phyloP scores from a whole-genome alignment of 2,888 invertebrate genomes.

The Leptopterna dolabrata region DNA sequence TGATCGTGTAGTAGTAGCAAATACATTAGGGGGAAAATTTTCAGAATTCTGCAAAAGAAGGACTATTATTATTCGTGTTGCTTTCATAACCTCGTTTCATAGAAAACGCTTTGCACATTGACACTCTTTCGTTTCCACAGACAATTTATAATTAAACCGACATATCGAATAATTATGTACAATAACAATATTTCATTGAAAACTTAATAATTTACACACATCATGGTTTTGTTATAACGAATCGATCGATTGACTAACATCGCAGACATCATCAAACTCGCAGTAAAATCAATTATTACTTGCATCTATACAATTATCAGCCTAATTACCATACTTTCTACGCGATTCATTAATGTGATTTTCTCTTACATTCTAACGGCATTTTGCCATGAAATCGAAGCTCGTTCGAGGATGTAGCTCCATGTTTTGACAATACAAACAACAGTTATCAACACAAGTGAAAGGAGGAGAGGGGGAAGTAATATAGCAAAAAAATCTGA shows the following conservation, averaged over 20 bases:
- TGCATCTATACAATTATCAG: not conserved
- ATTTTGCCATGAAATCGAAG: not conserved
- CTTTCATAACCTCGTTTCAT: not conserved
- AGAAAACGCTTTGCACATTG: not conserved
- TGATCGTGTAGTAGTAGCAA: no score
- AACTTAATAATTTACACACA: not conserved
- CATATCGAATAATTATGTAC: not conserved
- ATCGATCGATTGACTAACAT: not conserved
- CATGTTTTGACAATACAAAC: not conserved
- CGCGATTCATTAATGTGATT: not conserved
- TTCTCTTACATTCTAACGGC: not conserved
- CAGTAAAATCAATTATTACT: not conserved
- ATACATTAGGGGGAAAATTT: no score
- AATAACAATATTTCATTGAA: not conserved
- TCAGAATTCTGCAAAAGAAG: not conserved
- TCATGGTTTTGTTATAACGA: not conserved
- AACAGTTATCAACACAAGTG: not conserved
- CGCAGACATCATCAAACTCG: not conserved
- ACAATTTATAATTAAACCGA: not conserved
- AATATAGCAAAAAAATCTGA: no score
- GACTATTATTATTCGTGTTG: not conserved
- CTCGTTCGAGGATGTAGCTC: not conserved
- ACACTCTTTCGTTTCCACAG: not conserved
- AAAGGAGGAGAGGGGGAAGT: no score
- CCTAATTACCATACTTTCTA: not conserved